phyloP scores from a whole-genome alignment of 1,140 invertebrate species.

The Heterodera schachtii region DNA sequence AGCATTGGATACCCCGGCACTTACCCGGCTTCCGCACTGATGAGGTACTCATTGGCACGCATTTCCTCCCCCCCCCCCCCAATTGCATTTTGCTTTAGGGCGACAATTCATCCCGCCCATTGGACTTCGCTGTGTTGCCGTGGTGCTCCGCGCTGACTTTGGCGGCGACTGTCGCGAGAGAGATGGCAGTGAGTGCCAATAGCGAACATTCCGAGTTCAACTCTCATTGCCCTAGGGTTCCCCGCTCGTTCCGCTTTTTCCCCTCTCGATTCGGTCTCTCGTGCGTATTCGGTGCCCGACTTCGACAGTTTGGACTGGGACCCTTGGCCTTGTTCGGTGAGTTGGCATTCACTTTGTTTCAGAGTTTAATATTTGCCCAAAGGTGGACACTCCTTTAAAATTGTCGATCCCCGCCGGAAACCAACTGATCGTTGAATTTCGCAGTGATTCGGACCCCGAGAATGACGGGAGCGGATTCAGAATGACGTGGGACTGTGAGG shows the following conservation, averaged over 20 bases:
- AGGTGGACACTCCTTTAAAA: constrained; percentile 30
- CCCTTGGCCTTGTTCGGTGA: constrained; percentile 36
- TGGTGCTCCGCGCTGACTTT: constrained; percentile 31
- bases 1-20: constrained; percentile 48
- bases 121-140: constrained; percentile 44
- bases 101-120: constrained; percentile 42
- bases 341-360: not conserved
- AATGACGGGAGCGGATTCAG: constrained; percentile 53
- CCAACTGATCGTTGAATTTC: constrained; percentile 38
- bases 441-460: constrained; percentile 34
- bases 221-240: not conserved
- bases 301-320: constrained; percentile 35
- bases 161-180: constrained; percentile 15
- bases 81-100: constrained; percentile 26
- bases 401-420: constrained; percentile 25
- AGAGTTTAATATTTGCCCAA: not conserved
- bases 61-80: not conserved
- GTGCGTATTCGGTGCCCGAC: constrained; percentile 15
- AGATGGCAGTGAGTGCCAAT: constrained; percentile 8
- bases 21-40: constrained; percentile 41
- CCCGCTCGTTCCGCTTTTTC: constrained; percentile 14
- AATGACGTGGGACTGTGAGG: constrained; percentile 47
- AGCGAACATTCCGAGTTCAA: not conserved
- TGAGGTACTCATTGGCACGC: constrained; percentile 37
- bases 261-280: constrained; percentile 3